Percentiles rank a stretch among this genome's conserved stretches.
These are phyloP conservation scores for Phasia obesa DNA, from an alignment of 2,888 invertebrate species.

Conservation along the genomic window DNA sequence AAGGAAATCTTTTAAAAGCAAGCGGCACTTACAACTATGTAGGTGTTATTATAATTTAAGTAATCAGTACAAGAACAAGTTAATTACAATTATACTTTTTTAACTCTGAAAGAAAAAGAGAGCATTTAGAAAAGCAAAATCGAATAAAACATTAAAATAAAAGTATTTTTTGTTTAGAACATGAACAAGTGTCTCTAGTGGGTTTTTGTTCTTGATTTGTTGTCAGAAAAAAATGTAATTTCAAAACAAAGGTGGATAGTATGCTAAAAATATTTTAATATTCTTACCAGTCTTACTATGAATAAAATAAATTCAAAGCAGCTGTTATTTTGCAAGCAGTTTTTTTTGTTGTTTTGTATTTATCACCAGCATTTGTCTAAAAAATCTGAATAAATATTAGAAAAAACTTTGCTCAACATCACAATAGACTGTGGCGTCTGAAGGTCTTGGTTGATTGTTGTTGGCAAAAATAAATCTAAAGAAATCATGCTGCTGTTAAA, in stretches of 20 bases:
- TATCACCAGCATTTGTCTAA: not conserved
- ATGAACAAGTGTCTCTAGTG: conserved; percentile 65
- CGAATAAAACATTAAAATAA: conserved; percentile 46
- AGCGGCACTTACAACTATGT: conserved; percentile 36
- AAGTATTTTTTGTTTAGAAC: conserved; percentile 34
- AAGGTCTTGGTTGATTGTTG: conserved; percentile 63
- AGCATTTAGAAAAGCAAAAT: conserved; percentile 14
- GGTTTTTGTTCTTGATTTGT: conserved; percentile 34
- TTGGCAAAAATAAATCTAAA: conserved; percentile 16
- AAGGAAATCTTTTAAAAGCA: not conserved
- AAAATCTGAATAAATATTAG: not conserved
- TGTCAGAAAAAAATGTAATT: not conserved
- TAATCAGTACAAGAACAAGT: conserved; percentile 39
- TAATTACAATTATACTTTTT: conserved; percentile 44
- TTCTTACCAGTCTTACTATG: not conserved
- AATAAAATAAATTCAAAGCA: conserved; percentile 62
- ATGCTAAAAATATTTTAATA: conserved; percentile 26
- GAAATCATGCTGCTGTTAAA: conserved; percentile 6
- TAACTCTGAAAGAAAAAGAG: not conserved
- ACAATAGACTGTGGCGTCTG: conserved; percentile 67
- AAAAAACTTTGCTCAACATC: conserved; percentile 11
- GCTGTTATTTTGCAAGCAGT: conserved; percentile 49
- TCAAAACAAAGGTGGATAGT: conserved; percentile 49
- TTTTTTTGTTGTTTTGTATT: not conserved
- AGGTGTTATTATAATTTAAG: conserved; percentile 61